Base-by-base conservation (phyloP, 2,888 invertebrate species). In the Drosophila sordidula region DNA sequence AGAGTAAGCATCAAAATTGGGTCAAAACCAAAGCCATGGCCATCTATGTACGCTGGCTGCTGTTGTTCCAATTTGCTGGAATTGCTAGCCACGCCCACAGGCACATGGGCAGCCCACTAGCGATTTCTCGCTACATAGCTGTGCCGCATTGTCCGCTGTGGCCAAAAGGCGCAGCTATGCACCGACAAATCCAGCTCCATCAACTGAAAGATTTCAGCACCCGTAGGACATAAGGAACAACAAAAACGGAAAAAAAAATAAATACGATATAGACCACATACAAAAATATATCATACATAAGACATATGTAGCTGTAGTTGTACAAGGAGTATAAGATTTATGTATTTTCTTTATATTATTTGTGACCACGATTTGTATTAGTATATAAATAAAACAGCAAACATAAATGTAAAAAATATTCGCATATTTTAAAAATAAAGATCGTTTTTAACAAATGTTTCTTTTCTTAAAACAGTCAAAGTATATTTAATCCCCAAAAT, bases 361-460 rank as follows among this genome's bases (percentile, higher is more conserved):
- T 54, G 52, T 68, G 44, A 57, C 45, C 34, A 56, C 50, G 38
- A 70, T 59, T 57, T 78, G 62, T 59, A 52, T 51, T 51, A 51
- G 26, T 44, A 36, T 29, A 45, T 29, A 74, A 74, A 47, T 26
- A 46, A 57, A 54, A 59, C 49, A 56, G 32, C 50, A 57, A 41
- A 55, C 52, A 36, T 45, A 56, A 39, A 57, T 79, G 64, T 75
- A 63, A 54, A 62, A 54, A 56, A 47, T 16, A 14, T 26, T 49
- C 45, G 36, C 36, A 41, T 49, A 80, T 70, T 71, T 64, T 52
- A 67, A 63, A 64, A 75, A 80, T 77, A 76, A 80, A 77, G 59
- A 57, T 47, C 50, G 61, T 56, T 74, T 57, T 45, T 45, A 71
- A 46, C 9, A 50, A 44, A 18, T 4, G 12, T n/a, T 9, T 26